These are phyloP conservation scores for Gari tellinella DNA, from an alignment of 2,888 invertebrate species.

Conservation along the genomic window DNA sequence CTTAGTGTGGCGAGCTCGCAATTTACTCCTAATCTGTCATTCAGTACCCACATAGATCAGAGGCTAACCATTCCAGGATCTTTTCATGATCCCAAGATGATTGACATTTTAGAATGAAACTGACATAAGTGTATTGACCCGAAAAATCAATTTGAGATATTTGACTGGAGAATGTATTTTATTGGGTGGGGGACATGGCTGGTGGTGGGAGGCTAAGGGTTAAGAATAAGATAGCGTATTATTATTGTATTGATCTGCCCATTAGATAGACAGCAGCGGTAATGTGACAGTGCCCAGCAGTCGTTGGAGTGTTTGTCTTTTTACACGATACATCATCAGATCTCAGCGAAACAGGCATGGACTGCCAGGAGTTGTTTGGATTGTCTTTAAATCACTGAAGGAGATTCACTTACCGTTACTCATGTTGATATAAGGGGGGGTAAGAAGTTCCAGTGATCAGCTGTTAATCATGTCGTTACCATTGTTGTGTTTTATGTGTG, in stretches of 20 bases:
- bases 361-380: background rate
- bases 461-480: too few relatives aligned
- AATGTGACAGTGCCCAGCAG: conserved; percentile 51
- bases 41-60: too few relatives aligned
- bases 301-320: conserved; percentile 21
- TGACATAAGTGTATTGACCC: too few relatives aligned
- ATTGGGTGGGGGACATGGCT: too few relatives aligned
- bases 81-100: too few relatives aligned
- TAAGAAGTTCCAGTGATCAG: background rate
- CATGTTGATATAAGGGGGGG: conserved; percentile 6
- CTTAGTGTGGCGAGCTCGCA: too few relatives aligned
- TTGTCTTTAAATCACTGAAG: conserved; percentile 5
- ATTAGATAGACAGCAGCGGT: conserved; percentile 51
- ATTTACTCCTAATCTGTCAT: too few relatives aligned
- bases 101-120: too few relatives aligned
- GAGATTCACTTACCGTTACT: background rate
- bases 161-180: conserved; percentile 22
- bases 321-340: conserved; percentile 8
- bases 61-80: too few relatives aligned
- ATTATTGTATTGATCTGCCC: conserved; percentile 50
- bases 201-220: too few relatives aligned
- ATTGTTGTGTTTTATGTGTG: too few relatives aligned
- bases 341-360: background rate
- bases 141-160: too few relatives aligned
- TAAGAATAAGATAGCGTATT: conserved; percentile 54